Base-by-base conservation (phyloP, 2,888 invertebrate species). In the Lumbricus terrestris region DNA sequence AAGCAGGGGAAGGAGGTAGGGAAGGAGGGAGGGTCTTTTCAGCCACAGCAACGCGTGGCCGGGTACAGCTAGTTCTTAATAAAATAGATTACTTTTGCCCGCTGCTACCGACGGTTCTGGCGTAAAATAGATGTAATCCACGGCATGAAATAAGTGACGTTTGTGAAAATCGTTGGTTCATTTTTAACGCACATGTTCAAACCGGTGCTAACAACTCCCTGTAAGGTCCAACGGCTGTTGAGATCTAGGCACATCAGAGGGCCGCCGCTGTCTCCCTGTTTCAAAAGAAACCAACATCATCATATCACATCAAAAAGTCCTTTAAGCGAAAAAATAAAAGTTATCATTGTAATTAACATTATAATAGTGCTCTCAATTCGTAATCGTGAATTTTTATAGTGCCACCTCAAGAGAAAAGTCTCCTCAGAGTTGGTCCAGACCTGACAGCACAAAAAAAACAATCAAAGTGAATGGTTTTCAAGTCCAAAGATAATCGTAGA, bases 181-280 rank as follows among this genome's bases (percentile, higher is more conserved):
- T 18, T 40, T 20, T 85, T 20, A 33, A 88, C 90, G 34, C 94
- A 94, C 82, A 91, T 93, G 34, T 92, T 92, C 18, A 93, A 92
- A 0, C 94, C 94, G 89, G 93, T 93, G 89, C 94, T 94, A 18
- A 93, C 92, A 33, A 94, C 92, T 15, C 94, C 94, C 6, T 92
- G 93, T 88, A 93, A 40, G 34, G 92, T 92, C 93, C 94, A 94
- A 1, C 92, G 92, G 37, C 88, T 35, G 37, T 92, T 91, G 90
- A 93, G 93, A 35, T 89, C 91, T 89, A 91, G 82, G 91, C 94
- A 94, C 40, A 93, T 92, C 89, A 95, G 90, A 0, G 94, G 93
- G 0, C 94, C 94, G 1, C 95, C 95, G 90, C 94, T 94, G 92
- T 95, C 95, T 88, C 94, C 94, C 94, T 94, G 92, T 5, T 54